phyloP scores from a whole-genome alignment of 2,797 vertebrate species.

The Sardinella longiceps region DNA sequence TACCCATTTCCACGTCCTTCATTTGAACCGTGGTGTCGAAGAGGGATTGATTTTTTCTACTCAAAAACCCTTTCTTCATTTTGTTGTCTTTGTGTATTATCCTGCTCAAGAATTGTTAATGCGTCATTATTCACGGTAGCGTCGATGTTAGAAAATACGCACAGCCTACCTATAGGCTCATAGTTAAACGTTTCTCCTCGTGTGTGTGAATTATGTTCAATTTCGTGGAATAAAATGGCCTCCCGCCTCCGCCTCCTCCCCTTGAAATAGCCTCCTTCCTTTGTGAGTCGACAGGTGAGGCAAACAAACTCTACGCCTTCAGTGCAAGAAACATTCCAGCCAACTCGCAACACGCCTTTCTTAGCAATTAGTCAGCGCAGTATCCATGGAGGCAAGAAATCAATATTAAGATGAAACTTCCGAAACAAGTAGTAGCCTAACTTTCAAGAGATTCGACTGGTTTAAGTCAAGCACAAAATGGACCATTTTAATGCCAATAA shows the following conservation, averaged over 20 bases:
- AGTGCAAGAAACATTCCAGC: slow-evolving; percentile 9
- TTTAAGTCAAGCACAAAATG: too few species aligned
- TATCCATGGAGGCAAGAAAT: slow-evolving; percentile 6
- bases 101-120: slow-evolving; percentile 21
- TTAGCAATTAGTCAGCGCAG: slow-evolving; percentile 18
- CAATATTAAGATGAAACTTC: neutral
- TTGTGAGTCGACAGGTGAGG: slow-evolving; percentile 64
- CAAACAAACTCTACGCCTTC: slow-evolving; percentile 39
- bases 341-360: slow-evolving; percentile 35
- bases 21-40: slow-evolving; percentile 70
- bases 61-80: slow-evolving; percentile 76
- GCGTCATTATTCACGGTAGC: neutral
- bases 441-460: neutral
- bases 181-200: neutral
- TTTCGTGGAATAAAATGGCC: slow-evolving; percentile 59
- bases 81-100: neutral
- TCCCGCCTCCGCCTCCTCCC: slow-evolving; percentile 58
- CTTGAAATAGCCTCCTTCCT: slow-evolving; percentile 52
- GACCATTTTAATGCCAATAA: too few species aligned
- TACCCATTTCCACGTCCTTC: slow-evolving; percentile 70
- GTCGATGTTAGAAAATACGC: neutral
- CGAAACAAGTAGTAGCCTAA: neutral
- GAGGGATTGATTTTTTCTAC: slow-evolving; percentile 71
- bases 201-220: slow-evolving; percentile 33
- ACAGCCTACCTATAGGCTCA: neutral